Base-by-base conservation (phyloP, 2,113 vertebrate species). In the Colius striatus region DNA sequence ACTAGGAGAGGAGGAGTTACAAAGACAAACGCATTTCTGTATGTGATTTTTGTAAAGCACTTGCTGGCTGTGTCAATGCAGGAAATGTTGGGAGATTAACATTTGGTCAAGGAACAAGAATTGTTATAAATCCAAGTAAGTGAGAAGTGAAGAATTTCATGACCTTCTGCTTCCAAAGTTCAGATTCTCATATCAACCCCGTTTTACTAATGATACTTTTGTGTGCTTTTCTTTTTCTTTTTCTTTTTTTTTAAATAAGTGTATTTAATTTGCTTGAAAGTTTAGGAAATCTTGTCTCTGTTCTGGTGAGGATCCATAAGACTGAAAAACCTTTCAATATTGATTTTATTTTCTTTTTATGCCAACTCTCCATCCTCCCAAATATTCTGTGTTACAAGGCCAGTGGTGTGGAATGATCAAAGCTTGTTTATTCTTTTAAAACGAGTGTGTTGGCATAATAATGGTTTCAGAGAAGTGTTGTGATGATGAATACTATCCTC, bases 121-220 rank as follows among this genome's bases (percentile, higher is more conserved):
- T 89, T 62, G 4, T 45, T 61, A 27, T 96, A 77, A 77, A 45
- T 74, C 60, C 77, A 84, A 89, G 95, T 92, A 94, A 95, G 94
- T 94, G 45, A 91, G 41, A 63, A 73, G 1, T 5, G 21, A 72
- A 72, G 34, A 60, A 57, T 86, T 60, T 61, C 4, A 30, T 70
- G 41, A 43, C 54, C 21, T 62, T 72, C 21, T 2, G 1, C 80
- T 68, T 80, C n/a, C 32, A 63, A 50, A 34, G 9, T 32, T 78
- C 25, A 55, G 11, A 7, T 67, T 55, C 34, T 78, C 27, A 29
- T 68, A 62, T 38, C 14, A 57, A 68, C 5, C 6, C 26, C 67
- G 9, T 55, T 76, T 63, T 53, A 41, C 8, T 19, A 83, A 73
- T 84, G 83, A 51, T 11, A 47, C 3, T n/a, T 68, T 25, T 6